Percentiles rank a stretch among this genome's conserved stretches.
Conservation (phyloP, 2,797 vertebrate species). For the Tapera naevia region DNA sequence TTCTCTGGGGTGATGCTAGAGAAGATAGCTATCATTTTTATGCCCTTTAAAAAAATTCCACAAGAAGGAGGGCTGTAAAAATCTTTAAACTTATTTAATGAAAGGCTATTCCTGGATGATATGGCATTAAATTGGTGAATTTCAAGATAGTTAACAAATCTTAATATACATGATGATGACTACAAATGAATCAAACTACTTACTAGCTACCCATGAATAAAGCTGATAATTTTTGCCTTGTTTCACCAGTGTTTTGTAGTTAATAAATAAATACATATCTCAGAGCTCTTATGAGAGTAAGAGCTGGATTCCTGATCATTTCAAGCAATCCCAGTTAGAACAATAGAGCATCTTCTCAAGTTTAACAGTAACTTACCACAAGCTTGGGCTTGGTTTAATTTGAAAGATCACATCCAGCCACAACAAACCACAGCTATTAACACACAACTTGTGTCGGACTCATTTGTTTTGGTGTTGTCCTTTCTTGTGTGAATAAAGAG, state of each 20-base stretch:
- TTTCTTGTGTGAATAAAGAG: background rate
- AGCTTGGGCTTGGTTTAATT: background rate
- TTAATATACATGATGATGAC: background rate
- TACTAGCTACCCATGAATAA: background rate
- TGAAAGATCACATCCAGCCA: background rate
- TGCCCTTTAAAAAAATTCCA: background rate
- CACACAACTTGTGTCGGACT: background rate
- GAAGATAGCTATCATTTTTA: background rate
- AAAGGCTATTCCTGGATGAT: background rate
- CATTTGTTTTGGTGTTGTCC: background rate
- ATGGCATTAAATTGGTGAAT: background rate
- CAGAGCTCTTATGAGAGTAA: background rate
- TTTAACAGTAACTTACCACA: background rate
- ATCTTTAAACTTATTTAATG: background rate
- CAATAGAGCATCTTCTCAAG: fast-evolving
- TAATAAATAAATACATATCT: background rate
- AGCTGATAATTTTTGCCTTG: background rate
- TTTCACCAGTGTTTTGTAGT: background rate
- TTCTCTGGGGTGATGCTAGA: background rate
- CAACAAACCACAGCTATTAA: background rate
- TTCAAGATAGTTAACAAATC: background rate
- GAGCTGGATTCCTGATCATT: background rate
- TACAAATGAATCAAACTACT: background rate
- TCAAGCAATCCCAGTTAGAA: background rate
- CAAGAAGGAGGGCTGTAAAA: background rate